Base-by-base conservation (phyloP, 2,888 invertebrate species). In the Cataglyphis altisquamis region DNA sequence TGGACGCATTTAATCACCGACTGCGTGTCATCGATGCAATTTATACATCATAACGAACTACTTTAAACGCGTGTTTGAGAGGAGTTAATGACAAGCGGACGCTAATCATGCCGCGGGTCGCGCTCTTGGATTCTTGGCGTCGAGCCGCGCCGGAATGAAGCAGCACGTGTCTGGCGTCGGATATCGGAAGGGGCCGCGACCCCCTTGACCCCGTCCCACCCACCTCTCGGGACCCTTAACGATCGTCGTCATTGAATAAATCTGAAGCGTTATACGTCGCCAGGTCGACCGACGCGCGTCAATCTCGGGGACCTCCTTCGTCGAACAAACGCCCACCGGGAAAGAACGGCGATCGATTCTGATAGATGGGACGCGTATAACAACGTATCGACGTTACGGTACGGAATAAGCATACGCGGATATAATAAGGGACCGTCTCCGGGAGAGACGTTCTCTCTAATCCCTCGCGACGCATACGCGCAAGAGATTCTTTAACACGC, bases 121-220 rank as follows among this genome's bases (percentile, higher is more conserved):
- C 88, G 88, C 88, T 52, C 89, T 87, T 86, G 88, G 83, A 88
- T 88, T 89, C 88, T 90, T 87, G 90, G 89, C 89, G 90, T 85
- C 83, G 87, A 88, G 87, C 87, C 84, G 87, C 82, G 87, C 83
- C 88, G 86, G 84, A 64, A 80, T 60, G 75, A 84, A 93, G 93
- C 94, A 93, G 93, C 94, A 93, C 94, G 94, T 93, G 94, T 93
- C 93, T 90, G 91, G 93, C 91, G 93, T 93, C 93, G 90, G 90
- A 93, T 94, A 93, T 93, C 94, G 90, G 86, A 92, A 89, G 88
- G 84, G 88, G 90, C 86, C 86, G 66, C 85, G 88, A 85, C 78
- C 85, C 89, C 87, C 72, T 72, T 80, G 78, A 80, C 72, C 78
- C 60, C 21, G 72, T 25, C 60, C 87, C 88, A 89, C 90, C 87